Evolutionary conservation across 2,113 vertebrate species (phyloP).

Genomic region (Hymenochirus boettgeri): DNA sequence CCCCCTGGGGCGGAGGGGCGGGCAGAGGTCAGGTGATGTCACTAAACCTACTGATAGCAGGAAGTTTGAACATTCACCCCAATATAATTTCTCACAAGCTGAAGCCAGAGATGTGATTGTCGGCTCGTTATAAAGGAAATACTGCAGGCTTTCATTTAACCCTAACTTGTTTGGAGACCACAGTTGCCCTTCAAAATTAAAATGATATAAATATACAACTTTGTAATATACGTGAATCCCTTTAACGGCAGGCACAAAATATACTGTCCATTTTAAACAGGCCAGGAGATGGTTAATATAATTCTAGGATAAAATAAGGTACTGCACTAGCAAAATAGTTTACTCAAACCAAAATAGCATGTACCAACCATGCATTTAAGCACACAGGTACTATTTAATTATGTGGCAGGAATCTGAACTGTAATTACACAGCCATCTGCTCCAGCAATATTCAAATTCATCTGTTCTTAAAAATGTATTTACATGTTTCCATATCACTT

Average conservation of each 20-base stretch:
- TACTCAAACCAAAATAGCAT: slow-evolving; percentile 30
- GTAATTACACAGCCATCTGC: slow-evolving; percentile 40
- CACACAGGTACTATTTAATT: slow-evolving; percentile 37
- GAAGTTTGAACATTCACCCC: no score
- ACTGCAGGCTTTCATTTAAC: no score
- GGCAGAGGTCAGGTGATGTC: no score
- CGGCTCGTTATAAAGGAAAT: no score
- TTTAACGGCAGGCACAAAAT: neutral
- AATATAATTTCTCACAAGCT: no score
- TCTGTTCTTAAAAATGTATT: slow-evolving; percentile 36
- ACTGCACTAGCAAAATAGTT: slow-evolving; percentile 27
- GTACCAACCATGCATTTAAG: slow-evolving; percentile 25
- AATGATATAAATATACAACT: no score
- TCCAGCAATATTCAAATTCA: slow-evolving; percentile 34
- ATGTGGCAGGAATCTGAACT: slow-evolving; percentile 24
- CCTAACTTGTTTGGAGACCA: no score
- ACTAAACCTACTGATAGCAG: no score
- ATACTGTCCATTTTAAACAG: neutral
- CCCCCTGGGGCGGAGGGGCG: no score
- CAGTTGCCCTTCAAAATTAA: no score
- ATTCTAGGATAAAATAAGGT: slow-evolving; percentile 11
- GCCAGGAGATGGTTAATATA: neutral
- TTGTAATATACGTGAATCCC: no score
- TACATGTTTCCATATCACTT: slow-evolving; percentile 30
- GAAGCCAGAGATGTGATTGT: no score